Conservation (phyloP, 2,888 invertebrate genomes). For the Listrodromus nycthemerus region DNA sequence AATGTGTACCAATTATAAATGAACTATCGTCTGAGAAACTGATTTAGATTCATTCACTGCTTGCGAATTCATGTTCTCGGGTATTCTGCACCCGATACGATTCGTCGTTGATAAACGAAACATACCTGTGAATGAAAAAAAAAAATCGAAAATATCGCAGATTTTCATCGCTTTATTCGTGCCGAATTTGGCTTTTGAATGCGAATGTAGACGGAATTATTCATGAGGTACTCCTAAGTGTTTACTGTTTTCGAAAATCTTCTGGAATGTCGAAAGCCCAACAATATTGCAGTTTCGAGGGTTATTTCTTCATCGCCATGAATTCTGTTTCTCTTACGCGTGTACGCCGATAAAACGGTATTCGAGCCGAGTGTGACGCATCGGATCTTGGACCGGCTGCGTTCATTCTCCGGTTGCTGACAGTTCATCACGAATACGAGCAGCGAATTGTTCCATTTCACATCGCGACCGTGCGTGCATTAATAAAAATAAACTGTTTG, state of each 20-base stretch:
- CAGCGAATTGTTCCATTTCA: constrained; percentile 26
- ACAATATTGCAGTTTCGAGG: too few relatives aligned
- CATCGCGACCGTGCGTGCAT: constrained; percentile 37
- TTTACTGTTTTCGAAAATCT: too few relatives aligned
- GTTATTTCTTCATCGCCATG: too few relatives aligned
- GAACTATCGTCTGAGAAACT: constrained; percentile 12
- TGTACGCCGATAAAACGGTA: not conserved
- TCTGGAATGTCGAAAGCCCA: too few relatives aligned
- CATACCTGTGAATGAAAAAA: not conserved
- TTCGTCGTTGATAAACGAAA: not conserved
- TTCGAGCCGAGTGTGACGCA: not conserved
- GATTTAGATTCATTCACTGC: not conserved
- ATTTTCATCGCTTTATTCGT: not conserved
- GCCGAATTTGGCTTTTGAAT: not conserved
- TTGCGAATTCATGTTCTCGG: constrained; percentile 11
- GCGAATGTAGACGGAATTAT: not conserved
- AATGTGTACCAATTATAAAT: constrained; percentile 35
- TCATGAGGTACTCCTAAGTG: not conserved
- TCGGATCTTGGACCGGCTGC: not conserved
- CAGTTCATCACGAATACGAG: constrained; percentile 28
- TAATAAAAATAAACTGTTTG: constrained; percentile 36
- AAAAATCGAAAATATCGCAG: not conserved
- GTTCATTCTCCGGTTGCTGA: constrained; percentile 19
- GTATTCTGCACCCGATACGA: not conserved
- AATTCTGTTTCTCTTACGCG: not conserved